Conservation (phyloP, 1,140 invertebrate genomes). For the Bombus pyrosoma region DNA sequence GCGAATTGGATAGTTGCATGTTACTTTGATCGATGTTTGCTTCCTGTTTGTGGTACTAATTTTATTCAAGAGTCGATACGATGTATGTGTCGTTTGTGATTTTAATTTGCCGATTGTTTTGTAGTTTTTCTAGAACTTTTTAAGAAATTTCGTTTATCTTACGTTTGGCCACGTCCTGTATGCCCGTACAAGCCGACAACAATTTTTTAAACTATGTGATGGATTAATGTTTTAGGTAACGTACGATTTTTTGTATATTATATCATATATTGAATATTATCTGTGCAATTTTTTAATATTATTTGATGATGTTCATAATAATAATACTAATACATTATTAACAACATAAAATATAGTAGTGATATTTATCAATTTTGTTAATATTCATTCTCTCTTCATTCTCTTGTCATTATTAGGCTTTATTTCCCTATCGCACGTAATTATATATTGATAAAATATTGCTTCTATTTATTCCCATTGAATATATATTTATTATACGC, state of each 20-base stretch:
- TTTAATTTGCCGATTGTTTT: constrained; percentile 15
- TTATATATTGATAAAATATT: background rate
- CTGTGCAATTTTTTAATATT: background rate
- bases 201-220: constrained; percentile 30
- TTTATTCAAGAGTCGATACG: background rate
- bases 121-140: constrained; percentile 9
- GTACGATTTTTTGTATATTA: background rate
- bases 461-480: background rate
- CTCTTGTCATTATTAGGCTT: background rate
- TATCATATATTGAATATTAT: background rate
- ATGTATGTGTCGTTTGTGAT: constrained; percentile 21
- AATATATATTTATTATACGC: background rate
- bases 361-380: background rate
- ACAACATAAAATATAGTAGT: background rate
- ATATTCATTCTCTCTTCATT: background rate
- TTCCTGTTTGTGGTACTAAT: constrained; percentile 43
- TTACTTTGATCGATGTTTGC: constrained; percentile 29
- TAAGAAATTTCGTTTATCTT: constrained; percentile 12
- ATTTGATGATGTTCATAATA: background rate
- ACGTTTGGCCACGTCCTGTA: constrained; percentile 5
- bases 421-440: background rate
- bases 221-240: constrained; percentile 54
- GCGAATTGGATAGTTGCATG: constrained; percentile 20
- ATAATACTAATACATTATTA: background rate
- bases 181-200: background rate